Evolutionary conservation across 2,797 vertebrate genomes (phyloP).

Genomic region (Malurus leucopterus): DNA sequence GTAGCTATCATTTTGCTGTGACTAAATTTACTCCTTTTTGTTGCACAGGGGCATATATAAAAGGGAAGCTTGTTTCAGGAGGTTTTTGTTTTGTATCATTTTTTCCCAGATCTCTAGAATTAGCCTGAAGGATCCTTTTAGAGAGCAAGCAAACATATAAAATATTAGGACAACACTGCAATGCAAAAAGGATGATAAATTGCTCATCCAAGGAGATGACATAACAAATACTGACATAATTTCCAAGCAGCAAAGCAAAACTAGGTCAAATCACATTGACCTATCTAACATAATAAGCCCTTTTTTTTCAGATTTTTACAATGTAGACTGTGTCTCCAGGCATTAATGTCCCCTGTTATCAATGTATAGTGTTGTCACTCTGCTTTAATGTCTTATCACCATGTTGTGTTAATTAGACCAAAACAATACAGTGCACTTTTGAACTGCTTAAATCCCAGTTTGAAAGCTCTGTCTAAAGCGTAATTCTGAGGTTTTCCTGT

Average conservation of each 20-base stretch:
- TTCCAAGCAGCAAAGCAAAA: constrained; percentile 80
- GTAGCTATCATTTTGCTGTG: not conserved
- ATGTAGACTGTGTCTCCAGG: constrained; percentile 67
- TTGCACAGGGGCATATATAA: not conserved
- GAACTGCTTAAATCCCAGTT: constrained; percentile 30
- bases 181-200: constrained; percentile 72
- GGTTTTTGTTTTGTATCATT: constrained; percentile 1
- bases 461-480: not conserved
- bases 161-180: constrained; percentile 60
- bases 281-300: constrained; percentile 83
- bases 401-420: constrained; percentile 71
- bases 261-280: constrained; percentile 90
- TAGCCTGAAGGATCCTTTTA: constrained; percentile 56
- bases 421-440: constrained; percentile 66
- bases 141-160: constrained; percentile 56
- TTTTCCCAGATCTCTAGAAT: constrained; percentile 38
- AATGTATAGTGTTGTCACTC: constrained; percentile 61
- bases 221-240: constrained; percentile 83
- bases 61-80: constrained; percentile 14
- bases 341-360: constrained; percentile 72
- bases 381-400: constrained; percentile 68
- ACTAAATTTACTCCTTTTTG: constrained; percentile 6
- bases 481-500: not conserved
- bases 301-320: constrained; percentile 70
- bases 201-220: constrained; percentile 76